A percentile compares a stretch with the other conserved stretches of the same genome.
These are phyloP conservation scores for Apteryx mantelli DNA, from an alignment of 2,113 vertebrate genomes.

Conservation along the genomic window DNA sequence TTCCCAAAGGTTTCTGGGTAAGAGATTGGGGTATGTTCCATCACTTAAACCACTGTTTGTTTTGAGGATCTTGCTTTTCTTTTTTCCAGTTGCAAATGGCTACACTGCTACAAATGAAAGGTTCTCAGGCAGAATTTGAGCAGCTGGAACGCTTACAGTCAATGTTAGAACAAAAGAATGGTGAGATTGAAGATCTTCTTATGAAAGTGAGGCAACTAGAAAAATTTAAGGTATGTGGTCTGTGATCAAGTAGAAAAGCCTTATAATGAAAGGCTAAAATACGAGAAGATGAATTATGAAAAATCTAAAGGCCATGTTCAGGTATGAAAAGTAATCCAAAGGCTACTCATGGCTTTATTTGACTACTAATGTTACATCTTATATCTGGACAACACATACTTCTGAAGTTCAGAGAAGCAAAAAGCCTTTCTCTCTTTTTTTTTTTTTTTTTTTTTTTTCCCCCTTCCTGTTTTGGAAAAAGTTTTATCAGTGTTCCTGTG, in stretches of 20 bases:
- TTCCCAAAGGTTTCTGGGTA: background rate
- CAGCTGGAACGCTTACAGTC: constrained; percentile 91
- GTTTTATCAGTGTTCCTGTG: background rate
- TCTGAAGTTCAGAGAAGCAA: background rate
- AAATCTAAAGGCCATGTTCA: fast-evolving
- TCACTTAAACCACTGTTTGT: background rate
- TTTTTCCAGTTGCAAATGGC: constrained; percentile 88
- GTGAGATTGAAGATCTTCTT: constrained; percentile 89
- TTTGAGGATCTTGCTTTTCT: background rate
- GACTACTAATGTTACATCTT: background rate
- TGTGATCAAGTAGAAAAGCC: background rate
- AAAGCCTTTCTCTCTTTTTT: background rate
- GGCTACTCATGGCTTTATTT: background rate
- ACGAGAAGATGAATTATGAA: background rate
- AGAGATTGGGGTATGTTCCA: background rate
- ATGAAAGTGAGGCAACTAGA: constrained; percentile 88
- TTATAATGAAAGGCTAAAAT: background rate
- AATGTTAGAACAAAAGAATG: constrained; percentile 92
- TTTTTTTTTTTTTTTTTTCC: too few relatives aligned
- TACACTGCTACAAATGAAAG: constrained; percentile 90
- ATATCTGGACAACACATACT: background rate
- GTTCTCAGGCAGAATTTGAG: constrained; percentile 86
- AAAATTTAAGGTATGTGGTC: constrained; percentile 83
- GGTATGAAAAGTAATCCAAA: background rate
- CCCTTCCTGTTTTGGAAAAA: background rate